phyloP scores from a whole-genome alignment of 2,797 vertebrate genomes.

The Dromococcyx pavoninus region DNA sequence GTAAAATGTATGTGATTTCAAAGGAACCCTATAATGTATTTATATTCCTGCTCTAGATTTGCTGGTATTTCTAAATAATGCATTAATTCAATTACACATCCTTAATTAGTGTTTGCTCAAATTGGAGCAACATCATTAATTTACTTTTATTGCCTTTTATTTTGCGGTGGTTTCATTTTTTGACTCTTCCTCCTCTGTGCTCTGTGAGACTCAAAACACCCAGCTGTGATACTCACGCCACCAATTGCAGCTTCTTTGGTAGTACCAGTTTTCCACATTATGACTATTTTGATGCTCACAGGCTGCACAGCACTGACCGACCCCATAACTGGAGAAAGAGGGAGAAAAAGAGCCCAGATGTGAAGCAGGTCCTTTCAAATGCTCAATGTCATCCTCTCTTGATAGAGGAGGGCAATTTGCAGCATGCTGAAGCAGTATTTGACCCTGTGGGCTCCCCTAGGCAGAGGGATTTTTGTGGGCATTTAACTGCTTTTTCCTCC shows the following conservation, averaged over 20 bases:
- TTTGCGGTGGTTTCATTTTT: slow-evolving; percentile 1
- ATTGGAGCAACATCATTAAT: slow-evolving; percentile 30
- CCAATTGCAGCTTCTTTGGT: not conserved
- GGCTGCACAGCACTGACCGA: not conserved
- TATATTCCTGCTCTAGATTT: not conserved
- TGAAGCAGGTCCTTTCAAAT: not conserved
- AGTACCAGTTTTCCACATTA: not conserved
- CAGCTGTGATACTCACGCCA: not conserved
- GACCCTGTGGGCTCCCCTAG: not conserved
- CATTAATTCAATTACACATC: slow-evolving; percentile 46
- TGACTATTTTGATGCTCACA: not conserved
- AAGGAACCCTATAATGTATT: not conserved
- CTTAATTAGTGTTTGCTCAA: slow-evolving; percentile 58
- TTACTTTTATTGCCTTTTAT: slow-evolving; percentile 14
- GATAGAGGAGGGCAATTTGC: fast-evolving
- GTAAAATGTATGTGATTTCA: not conserved
- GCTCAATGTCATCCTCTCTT: not conserved
- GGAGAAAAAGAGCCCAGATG: slow-evolving; percentile 13
- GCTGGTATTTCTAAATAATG: slow-evolving; percentile 20
- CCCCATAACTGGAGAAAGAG: not conserved
- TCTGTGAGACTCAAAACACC: not conserved
- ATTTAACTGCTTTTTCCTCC: not conserved
- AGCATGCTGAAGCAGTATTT: not conserved
- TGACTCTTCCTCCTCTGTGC: not conserved
- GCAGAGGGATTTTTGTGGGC: not conserved